Evolutionary conservation across 2,888 invertebrate genomes (phyloP).

Genomic region (Monoplex corrugatus): DNA sequence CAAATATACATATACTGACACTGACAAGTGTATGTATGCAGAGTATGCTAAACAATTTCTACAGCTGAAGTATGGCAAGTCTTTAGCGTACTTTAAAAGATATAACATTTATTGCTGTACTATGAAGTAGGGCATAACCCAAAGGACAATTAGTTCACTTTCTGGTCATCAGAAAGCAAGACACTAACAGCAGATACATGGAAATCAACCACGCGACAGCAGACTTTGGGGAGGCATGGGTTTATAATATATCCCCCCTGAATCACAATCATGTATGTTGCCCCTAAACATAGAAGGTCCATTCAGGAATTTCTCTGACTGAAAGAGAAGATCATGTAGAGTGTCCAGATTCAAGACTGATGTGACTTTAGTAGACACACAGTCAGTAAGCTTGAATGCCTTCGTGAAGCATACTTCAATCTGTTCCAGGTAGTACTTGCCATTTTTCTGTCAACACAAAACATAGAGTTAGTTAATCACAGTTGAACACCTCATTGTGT

Average conservation of each 20-base stretch:
- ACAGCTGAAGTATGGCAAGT: no score
- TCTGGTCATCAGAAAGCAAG: no score
- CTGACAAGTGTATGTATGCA: background rate
- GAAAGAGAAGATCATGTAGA: background rate
- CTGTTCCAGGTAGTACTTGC: constrained; percentile 44
- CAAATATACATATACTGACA: background rate
- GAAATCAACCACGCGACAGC: no score
- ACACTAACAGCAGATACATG: no score
- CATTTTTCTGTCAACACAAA: background rate
- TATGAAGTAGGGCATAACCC: no score
- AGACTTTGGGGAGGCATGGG: constrained; percentile 29
- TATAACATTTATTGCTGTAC: no score
- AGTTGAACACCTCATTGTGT: no score
- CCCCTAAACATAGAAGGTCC: background rate
- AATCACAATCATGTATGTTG: background rate
- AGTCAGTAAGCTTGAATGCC: constrained; percentile 19
- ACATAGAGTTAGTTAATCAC: no score
- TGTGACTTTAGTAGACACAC: background rate
- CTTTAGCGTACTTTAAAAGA: no score
- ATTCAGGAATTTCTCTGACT: background rate
- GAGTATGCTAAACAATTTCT: no score
- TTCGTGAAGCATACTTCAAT: constrained; percentile 47
- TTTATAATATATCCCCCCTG: constrained; percentile 27
- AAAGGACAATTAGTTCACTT: no score
- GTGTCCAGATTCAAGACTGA: background rate